Evolutionary conservation across 2,797 vertebrate species (phyloP), one percentile per base, ranked within the genome.

Genomic region (Myripristis jacobus): DNA sequence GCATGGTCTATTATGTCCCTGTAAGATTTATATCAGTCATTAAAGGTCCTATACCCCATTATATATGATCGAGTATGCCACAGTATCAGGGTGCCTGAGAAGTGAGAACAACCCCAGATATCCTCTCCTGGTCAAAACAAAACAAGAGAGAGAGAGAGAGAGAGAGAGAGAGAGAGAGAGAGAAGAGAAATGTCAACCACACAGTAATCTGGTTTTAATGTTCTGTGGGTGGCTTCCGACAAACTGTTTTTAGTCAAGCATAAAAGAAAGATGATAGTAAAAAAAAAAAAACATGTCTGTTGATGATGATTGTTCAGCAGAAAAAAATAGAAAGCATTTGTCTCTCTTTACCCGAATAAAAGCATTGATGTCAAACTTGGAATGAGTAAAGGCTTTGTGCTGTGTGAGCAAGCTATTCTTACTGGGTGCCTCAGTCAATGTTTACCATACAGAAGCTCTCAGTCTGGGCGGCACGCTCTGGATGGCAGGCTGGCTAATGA

Each of bases 1-100:
- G 19, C 58, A 53, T 38, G 18, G 44, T 70, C 21, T 36, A 0
- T 21, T 72, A 48, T 1, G 53, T 46, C 43, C 22, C 6, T 15
- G 19, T 4, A 1, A 29, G 21, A 77, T 77, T 70, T 71, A 82
- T 74, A 38, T 1, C 6, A 31, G 34, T 41, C 44, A 50, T 71
- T 75, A 62, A 29, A 67, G 25, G 18, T 16, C n/a, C 25, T 15
- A 0, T 18, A 36, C 60, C n/a, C n/a, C n/a, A n/a, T n/a, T n/a
- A n/a, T n/a, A 50, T 11, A 52, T 24, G 61, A 34, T 1, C 38
- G 31, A 29, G 52, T 18, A 16, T 31, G 27, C 16, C 52, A 55
- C 18, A 34, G 34, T 12, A 36, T 11, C 27, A 24, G n/a, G 24
- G 2, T 9, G 38, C 4, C 38, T 25, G 38, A 25, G 36, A 22